phyloP scores from a whole-genome alignment of 2,888 invertebrate species.

The Gymnosoma rotundatum region DNA sequence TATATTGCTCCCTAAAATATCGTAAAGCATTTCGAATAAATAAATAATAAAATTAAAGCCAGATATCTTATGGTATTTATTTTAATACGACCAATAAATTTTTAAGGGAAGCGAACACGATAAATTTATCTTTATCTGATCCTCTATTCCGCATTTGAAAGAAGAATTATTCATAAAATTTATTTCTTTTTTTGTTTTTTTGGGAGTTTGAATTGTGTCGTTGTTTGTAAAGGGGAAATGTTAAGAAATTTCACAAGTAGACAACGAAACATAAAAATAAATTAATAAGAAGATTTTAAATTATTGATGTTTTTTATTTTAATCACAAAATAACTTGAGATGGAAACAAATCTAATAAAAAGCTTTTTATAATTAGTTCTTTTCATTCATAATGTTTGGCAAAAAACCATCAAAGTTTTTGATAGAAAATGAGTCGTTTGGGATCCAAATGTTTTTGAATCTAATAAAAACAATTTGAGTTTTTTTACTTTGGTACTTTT shows the following conservation, averaged over 20 bases:
- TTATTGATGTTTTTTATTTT: constrained; percentile 25
- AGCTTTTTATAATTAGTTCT: constrained; percentile 8
- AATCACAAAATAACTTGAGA: constrained; percentile 18
- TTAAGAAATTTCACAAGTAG: constrained; percentile 15
- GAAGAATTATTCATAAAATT: constrained; percentile 7
- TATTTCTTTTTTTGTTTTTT: constrained; percentile 11
- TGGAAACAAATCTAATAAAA: constrained; percentile 2
- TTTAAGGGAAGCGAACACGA: no score
- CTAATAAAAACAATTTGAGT: neutral
- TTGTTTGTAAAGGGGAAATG: constrained; percentile 4
- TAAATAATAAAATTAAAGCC: no score
- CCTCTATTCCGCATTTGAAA: neutral
- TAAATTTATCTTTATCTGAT: neutral
- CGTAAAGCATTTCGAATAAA: no score
- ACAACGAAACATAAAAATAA: neutral
- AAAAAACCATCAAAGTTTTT: neutral
- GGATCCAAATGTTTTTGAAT: neutral
- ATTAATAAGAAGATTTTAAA: constrained; percentile 6
- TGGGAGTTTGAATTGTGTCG: neutral
- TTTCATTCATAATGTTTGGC: neutral
- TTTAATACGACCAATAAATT: no score
- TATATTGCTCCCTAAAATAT: no score
- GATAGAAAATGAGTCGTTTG: constrained; percentile 21
- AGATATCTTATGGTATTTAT: no score
- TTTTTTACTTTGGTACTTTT: neutral